Conservation (phyloP, 37 sponge, comb jelly and placozoan species). For the Tethya wilhelma region DNA sequence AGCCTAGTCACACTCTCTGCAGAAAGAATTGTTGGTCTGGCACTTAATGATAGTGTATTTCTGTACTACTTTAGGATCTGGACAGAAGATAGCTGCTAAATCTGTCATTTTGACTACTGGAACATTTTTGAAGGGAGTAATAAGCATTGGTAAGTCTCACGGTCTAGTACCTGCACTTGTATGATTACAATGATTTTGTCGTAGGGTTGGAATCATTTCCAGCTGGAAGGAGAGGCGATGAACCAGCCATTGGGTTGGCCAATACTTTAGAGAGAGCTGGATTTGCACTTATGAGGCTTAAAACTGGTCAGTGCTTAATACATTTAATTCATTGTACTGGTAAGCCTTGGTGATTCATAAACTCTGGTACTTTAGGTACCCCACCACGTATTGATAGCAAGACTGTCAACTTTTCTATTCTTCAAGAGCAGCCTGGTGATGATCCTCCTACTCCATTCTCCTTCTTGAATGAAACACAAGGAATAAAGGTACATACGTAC, state of each 20-base stretch:
- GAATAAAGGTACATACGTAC: slow-evolving; percentile 52
- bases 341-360: background rate
- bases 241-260: slow-evolving; percentile 75
- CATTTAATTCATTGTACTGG: background rate
- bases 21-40: background rate
- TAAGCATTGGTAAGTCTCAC: slow-evolving; percentile 67
- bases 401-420: slow-evolving; percentile 57
- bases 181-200: no score
- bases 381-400: slow-evolving; percentile 75
- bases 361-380: slow-evolving; percentile 53
- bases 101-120: slow-evolving; percentile 84
- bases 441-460: slow-evolving; percentile 85
- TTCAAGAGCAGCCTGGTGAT: slow-evolving; percentile 63
- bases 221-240: slow-evolving; percentile 84
- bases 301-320: slow-evolving; percentile 58
- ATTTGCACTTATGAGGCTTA: slow-evolving; percentile 71
- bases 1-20: no score
- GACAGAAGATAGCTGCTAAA: slow-evolving; percentile 20
- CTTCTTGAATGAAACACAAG: slow-evolving; percentile 58
- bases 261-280: slow-evolving; percentile 64
- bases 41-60: background rate
- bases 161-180: background rate
- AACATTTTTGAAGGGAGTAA: slow-evolving; percentile 80
- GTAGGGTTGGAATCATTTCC: slow-evolving; percentile 67
- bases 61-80: slow-evolving; percentile 30